phyloP scores from a whole-genome alignment of 1,140 invertebrate species.

The Trichoplusia ni region DNA sequence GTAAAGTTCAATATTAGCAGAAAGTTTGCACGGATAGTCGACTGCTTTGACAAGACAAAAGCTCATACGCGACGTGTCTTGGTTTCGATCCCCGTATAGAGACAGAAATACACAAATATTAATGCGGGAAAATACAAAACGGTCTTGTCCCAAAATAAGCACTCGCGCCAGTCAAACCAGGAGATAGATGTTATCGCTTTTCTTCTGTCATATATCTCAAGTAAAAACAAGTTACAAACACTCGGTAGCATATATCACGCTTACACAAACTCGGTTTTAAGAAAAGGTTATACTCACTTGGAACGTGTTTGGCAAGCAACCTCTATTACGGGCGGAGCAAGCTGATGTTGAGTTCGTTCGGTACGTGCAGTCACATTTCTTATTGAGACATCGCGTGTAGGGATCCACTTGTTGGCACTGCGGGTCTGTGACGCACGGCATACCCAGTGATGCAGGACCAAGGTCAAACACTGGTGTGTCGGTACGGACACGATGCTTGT shows the following conservation, averaged over 20 bases:
- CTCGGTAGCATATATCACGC: background rate
- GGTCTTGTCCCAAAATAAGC: no score
- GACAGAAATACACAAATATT: no score
- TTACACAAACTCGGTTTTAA: background rate
- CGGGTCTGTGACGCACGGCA: conserved; percentile 87
- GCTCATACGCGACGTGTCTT: no score
- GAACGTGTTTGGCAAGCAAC: conserved; percentile 92
- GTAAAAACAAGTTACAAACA: background rate
- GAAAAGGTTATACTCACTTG: conserved; percentile 82
- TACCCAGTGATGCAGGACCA: conserved; percentile 88
- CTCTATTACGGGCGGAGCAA: conserved; percentile 87
- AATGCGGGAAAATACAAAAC: no score
- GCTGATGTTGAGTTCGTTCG: conserved; percentile 79
- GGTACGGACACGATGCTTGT: conserved; percentile 67
- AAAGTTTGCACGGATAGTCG: no score
- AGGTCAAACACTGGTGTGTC: conserved; percentile 54
- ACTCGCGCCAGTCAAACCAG: no score
- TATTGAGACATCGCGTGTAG: conserved; percentile 88
- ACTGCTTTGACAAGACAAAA: no score
- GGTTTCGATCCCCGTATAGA: no score
- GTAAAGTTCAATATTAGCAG: background rate
- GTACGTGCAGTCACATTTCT: conserved; percentile 89
- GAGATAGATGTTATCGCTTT: no score
- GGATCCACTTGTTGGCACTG: conserved; percentile 92
- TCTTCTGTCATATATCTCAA: background rate